Evolutionary conservation across 1,140 invertebrate genomes (phyloP).

Genomic region (Phortica variegata): DNA sequence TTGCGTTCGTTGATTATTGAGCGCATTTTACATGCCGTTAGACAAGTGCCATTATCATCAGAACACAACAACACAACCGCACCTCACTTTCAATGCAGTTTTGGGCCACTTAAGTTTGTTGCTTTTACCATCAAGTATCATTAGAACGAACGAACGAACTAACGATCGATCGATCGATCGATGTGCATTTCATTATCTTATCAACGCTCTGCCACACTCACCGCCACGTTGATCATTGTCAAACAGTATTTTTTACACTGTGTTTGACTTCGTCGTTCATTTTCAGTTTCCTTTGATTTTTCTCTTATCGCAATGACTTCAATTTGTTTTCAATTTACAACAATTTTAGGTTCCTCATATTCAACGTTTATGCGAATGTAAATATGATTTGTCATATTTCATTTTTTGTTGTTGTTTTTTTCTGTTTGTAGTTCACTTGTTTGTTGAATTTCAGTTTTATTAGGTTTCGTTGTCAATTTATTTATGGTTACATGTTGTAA

Average conservation of each 20-base stretch:
- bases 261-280: too few relatives aligned
- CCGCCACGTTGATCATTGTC: background rate
- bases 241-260: background rate
- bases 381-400: conserved; percentile 33
- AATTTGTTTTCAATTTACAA: conserved; percentile 56
- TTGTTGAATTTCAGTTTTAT: conserved; percentile 21
- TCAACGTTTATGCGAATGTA: conserved; percentile 22
- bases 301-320: conserved; percentile 34
- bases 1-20: too few relatives aligned
- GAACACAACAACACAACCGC: too few relatives aligned
- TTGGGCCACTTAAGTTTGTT: too few relatives aligned
- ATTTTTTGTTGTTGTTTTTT: conserved; percentile 10
- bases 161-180: background rate
- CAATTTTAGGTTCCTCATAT: conserved; percentile 37
- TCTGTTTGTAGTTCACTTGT: conserved; percentile 21
- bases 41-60: too few relatives aligned
- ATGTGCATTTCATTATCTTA: conserved; percentile 37
- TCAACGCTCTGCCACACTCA: conserved; percentile 3
- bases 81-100: too few relatives aligned
- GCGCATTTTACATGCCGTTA: too few relatives aligned
- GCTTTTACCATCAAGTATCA: too few relatives aligned
- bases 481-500: too few relatives aligned
- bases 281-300: too few relatives aligned
- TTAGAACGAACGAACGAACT: too few relatives aligned
- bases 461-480: conserved; percentile 15